Percentiles rank a stretch among this genome's conserved stretches.
These are phyloP conservation scores for Cetonia aurata DNA, from an alignment of 2,888 invertebrate species.

Conservation along the genomic window DNA sequence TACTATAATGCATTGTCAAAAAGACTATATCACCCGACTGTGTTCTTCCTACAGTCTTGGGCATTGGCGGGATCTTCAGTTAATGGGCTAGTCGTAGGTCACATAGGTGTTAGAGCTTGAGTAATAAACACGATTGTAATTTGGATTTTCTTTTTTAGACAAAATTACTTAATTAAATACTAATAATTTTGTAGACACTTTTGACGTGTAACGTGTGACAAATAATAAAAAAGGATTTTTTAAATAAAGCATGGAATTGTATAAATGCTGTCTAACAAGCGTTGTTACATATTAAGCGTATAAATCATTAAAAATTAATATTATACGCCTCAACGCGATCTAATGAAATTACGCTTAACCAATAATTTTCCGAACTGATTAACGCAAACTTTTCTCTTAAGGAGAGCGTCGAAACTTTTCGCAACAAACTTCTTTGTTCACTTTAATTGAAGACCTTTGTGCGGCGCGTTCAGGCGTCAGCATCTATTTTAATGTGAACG, in stretches of 20 bases:
- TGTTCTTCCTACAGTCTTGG: no score
- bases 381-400: constrained; percentile 43
- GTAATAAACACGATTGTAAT: no score
- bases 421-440: constrained; percentile 45
- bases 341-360: constrained; percentile 44
- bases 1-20: no score
- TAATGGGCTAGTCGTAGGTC: no score
- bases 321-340: constrained; percentile 31
- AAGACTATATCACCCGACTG: no score
- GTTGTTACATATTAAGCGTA: constrained; percentile 22
- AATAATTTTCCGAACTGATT: constrained; percentile 45
- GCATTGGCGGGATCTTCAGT: no score
- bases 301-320: constrained; percentile 41
- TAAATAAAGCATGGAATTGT: neutral
- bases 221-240: no score
- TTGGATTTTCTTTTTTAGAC: no score
- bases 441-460: constrained; percentile 46
- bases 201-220: no score
- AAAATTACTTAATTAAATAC: no score
- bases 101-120: no score
- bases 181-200: no score
- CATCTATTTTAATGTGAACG: constrained; percentile 43
- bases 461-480: constrained; percentile 40
- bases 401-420: constrained; percentile 37
- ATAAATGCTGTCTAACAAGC: neutral